phyloP scores from a whole-genome alignment of 2,797 vertebrate genomes.

The Halcyon badia region DNA sequence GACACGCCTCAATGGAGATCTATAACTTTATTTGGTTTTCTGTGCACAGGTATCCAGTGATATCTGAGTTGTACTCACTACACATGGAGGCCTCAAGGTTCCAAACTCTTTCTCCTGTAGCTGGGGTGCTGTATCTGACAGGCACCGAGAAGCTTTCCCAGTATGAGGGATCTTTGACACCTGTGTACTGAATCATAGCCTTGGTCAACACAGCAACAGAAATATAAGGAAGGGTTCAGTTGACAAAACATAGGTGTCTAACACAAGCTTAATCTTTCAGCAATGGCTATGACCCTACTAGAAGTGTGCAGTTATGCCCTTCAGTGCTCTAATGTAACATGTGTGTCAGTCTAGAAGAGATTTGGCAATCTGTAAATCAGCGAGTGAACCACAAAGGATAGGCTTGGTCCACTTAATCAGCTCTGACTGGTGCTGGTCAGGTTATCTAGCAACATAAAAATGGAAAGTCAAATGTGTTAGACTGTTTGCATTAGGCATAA shows the following conservation, averaged over 20 bases:
- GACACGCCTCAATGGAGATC: background rate
- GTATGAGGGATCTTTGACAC: background rate
- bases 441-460: background rate
- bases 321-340: rapidly evolving
- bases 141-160: background rate
- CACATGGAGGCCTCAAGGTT: background rate
- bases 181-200: background rate
- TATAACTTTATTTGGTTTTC: background rate
- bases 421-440: background rate
- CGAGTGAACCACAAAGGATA: background rate
- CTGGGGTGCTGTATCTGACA: rapidly evolving
- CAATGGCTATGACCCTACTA: background rate
- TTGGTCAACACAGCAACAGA: background rate
- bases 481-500: background rate
- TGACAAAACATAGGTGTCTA: background rate
- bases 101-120: no score
- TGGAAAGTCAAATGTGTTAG: background rate
- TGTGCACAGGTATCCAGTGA: background rate
- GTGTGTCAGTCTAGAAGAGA: background rate
- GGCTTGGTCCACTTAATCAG: background rate
- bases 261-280: background rate
- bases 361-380: background rate
- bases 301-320: background rate
- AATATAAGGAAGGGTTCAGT: background rate
- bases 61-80: no score